Evolutionary conservation across 2,113 vertebrate species (phyloP).

Genomic region (Alaudala cheleensis): DNA sequence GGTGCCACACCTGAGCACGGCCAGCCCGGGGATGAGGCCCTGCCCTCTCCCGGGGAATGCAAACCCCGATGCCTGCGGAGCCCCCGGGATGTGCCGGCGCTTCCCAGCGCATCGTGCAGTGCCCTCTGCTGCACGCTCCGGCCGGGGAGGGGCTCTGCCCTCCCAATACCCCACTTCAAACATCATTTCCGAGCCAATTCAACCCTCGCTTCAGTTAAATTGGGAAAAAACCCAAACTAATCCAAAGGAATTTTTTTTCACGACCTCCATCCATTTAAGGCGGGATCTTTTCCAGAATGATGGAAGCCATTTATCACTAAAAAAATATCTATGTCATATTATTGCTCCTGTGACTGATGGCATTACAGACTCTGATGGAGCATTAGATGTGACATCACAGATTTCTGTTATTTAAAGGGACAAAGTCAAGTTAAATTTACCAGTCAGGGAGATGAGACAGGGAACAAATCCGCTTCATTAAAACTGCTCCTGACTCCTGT

Average conservation of each 20-base stretch:
- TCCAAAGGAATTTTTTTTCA: background rate
- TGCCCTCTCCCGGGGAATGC: rapidly evolving
- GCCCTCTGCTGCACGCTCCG: background rate
- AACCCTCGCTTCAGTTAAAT: background rate
- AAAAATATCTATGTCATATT: background rate
- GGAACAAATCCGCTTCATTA: background rate
- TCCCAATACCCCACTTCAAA: background rate
- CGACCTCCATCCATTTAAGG: background rate
- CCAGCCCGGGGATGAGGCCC: background rate
- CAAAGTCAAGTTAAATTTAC: background rate
- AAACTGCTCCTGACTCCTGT: background rate
- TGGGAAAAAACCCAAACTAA: background rate
- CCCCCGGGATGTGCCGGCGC: rapidly evolving
- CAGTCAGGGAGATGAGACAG: background rate
- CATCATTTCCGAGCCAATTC: background rate
- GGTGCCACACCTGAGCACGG: rapidly evolving
- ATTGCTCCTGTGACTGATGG: background rate
- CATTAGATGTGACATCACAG: background rate
- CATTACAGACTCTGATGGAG: background rate
- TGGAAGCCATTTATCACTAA: background rate
- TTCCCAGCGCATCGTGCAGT: background rate
- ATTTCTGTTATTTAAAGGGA: background rate
- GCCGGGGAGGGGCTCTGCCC: background rate
- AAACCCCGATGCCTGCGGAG: background rate
- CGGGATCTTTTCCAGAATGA: background rate